These are phyloP conservation scores for Echinops telfairi DNA, from an alignment of 2,113 vertebrate species.

Conservation along the genomic window DNA sequence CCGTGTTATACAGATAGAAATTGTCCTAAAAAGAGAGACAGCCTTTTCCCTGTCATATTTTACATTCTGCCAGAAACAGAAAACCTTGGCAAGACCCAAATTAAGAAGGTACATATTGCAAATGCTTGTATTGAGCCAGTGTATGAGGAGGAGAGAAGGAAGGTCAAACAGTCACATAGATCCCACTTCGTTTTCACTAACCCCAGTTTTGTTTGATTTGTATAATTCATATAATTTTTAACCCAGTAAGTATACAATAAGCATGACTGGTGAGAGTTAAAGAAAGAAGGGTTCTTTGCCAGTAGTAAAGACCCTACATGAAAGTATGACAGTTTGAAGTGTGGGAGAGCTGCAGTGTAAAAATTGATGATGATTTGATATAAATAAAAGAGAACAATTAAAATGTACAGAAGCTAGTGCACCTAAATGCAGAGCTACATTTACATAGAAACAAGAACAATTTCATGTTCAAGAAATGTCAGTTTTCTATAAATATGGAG, in stretches of 20 bases:
- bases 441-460: constrained; percentile 77
- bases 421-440: constrained; percentile 78
- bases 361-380: constrained; percentile 52
- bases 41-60: constrained; percentile 56
- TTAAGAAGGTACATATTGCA: constrained; percentile 63
- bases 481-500: constrained; percentile 83
- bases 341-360: not conserved
- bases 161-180: constrained; percentile 45
- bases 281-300: constrained; percentile 11
- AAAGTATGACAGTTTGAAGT: not conserved
- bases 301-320: constrained; percentile 39
- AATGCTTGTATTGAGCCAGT: not conserved
- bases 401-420: constrained; percentile 79
- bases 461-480: constrained; percentile 81
- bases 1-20: not conserved
- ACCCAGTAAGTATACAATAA: constrained; percentile 55
- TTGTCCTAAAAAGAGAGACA: constrained; percentile 25
- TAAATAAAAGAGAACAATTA: constrained; percentile 75
- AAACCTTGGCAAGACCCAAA: constrained; percentile 73
- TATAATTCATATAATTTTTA: constrained; percentile 65
- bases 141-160: constrained; percentile 39
- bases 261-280: constrained; percentile 57
- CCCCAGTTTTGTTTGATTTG: constrained; percentile 63
- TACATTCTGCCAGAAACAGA: constrained; percentile 57
- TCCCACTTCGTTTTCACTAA: constrained; percentile 54